Evolutionary conservation across 2,113 vertebrate genomes (phyloP), one percentile per base, ranked within the genome.

Genomic region (Gymnocephalus cernua): DNA sequence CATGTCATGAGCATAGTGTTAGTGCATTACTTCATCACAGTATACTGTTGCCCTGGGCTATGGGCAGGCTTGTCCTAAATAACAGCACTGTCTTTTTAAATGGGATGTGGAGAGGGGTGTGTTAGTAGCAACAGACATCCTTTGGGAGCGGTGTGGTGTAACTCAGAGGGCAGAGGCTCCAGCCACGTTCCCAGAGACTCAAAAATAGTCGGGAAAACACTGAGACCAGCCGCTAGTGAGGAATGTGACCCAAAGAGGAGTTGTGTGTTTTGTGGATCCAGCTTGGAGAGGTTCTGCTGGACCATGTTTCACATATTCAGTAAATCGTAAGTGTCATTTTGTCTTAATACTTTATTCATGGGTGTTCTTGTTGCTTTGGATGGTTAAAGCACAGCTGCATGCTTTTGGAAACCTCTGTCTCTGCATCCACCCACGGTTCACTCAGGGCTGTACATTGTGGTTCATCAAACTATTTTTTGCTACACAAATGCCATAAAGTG

Each of bases 31-130:
- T 73, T 77, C 71, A 83, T 80, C 50, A 25, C 29, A 21, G 18
- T 63, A 7, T 54, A 56, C 74, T 50, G 74, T 79, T 79, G 7
- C 77, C 47, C 16, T 23, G 15, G 48, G 48, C 54, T 70, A 48
- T 32, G 32, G 45, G 25, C 29, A 70, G 62, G 21, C 77, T 80
- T 56, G 32, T 82, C 73, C 72, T 47, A 65, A 86, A 90, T 85
- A 83, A 66, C 77, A 85, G 86, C 86, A 8, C 95, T 94, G 94
- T 94, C 93, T 93, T 94, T 96, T 96, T 96, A 96, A 96, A 93
- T 91, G 86, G 71, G 85, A 88, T 87, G 91, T 83, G 84, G 88
- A 91, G 87, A 91, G 91, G 95, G 93, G 94, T 95, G 95, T 96
- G 95, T 96, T 89, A 86, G 93, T 88, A 94, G 90, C 82, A 86